phyloP scores from a whole-genome alignment of 2,113 vertebrate species.

The Plotosus lineatus region DNA sequence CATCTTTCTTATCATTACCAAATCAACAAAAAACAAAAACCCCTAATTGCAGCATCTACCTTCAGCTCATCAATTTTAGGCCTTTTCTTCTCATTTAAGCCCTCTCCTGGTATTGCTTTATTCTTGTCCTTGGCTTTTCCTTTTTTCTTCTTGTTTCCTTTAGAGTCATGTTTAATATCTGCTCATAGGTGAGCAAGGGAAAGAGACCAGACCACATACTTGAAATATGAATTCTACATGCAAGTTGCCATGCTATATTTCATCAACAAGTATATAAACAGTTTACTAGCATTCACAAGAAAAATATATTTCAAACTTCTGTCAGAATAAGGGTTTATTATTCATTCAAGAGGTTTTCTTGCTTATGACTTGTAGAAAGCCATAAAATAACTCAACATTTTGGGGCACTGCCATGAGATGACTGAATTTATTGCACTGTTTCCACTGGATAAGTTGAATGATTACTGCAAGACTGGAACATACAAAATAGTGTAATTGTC shows the following conservation, averaged over 20 bases:
- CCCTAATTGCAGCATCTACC: constrained; percentile 65
- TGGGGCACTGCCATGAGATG: no score
- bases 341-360: no score
- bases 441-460: no score
- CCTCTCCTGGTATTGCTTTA: constrained; percentile 72
- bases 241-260: constrained; percentile 59
- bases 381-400: no score
- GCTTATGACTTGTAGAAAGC: no score
- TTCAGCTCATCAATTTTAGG: constrained; percentile 86
- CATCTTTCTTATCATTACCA: not conserved
- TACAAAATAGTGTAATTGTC: no score
- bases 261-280: constrained; percentile 35
- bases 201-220: constrained; percentile 26
- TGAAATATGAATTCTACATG: constrained; percentile 64
- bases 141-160: constrained; percentile 65
- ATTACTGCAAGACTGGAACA: no score
- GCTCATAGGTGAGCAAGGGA: not conserved
- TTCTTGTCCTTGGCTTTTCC: constrained; percentile 85
- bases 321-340: not conserved
- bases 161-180: constrained; percentile 42
- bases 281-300: not conserved
- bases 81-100: constrained; percentile 77
- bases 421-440: no score
- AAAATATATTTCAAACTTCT: not conserved
- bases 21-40: not conserved